A percentile compares a stretch with the other conserved stretches of the same genome.
Evolutionary conservation across 2,113 vertebrate species (phyloP).

Genomic region (Peucedramus taeniatus): DNA sequence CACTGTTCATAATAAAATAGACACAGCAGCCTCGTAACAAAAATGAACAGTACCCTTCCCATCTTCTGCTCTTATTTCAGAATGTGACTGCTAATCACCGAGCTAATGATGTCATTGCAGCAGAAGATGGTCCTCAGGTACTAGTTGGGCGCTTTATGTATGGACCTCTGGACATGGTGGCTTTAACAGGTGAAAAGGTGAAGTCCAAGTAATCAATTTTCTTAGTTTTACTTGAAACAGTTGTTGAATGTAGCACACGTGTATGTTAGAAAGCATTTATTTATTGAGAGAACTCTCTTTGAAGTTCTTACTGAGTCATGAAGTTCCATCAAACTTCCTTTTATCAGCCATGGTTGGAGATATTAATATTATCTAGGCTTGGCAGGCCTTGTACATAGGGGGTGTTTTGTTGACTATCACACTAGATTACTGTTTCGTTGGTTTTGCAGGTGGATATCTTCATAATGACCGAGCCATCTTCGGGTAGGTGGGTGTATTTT

Average conservation of each 20-base stretch:
- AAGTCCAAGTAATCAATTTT: not conserved
- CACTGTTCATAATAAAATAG: not conserved
- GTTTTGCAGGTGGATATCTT: conserved; percentile 86
- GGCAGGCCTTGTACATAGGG: not conserved
- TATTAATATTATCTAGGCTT: not conserved
- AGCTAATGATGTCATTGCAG: conserved; percentile 90
- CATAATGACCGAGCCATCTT: conserved; percentile 91
- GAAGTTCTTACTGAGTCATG: not conserved
- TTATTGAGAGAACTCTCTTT: not conserved
- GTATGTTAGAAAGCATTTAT: not conserved
- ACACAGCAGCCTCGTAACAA: not conserved
- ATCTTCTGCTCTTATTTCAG: conserved; percentile 62
- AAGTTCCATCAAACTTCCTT: not conserved
- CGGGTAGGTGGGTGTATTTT: conserved; percentile 92
- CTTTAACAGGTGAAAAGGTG: conserved; percentile 97
- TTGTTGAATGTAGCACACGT: not conserved
- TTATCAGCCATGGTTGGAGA: not conserved
- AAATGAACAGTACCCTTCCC: not conserved
- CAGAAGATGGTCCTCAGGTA: conserved; percentile 87
- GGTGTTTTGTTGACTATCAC: not conserved
- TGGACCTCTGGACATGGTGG: conserved; percentile 97
- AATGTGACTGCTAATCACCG: conserved; percentile 96
- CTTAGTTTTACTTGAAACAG: not conserved
- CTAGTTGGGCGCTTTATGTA: conserved; percentile 98
- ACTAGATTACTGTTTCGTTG: not conserved